Evolutionary conservation across 1,140 invertebrate genomes (phyloP), one percentile per base, ranked within the genome.

Genomic region (Rhagoletis zephyria): DNA sequence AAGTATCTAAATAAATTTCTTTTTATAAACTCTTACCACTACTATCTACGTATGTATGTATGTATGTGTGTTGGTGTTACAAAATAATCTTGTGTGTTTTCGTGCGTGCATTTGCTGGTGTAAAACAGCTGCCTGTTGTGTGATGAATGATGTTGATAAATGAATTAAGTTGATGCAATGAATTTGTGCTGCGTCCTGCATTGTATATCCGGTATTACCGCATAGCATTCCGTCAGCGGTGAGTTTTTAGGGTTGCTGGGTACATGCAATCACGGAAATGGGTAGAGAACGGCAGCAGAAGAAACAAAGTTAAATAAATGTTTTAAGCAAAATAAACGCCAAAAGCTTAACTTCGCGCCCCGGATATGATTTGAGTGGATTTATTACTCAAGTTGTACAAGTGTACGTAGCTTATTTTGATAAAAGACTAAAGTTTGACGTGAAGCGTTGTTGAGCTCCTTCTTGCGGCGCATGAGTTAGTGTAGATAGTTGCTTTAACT

Each of bases 1-100:
- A 94, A 96, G 96, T 96, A 93, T 89, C 30, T 51, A 85, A 65
- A n/a, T 85, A 67, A 48, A 67, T 45, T 30, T 10, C 51, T 7
- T 10, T 56, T 56, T 10, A 56, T 10, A 56, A 10, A 30, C 30
- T 30, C 30, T 30, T n/a, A n/a, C n/a, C n/a, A n/a, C n/a, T n/a
- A n/a, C 4, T 9, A 56, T 56, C 51, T 56, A 56, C 51, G 51
- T 56, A 56, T 56, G 9, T 56, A 10, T 10, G 51, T 56, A 10
- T 56, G 51, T 56, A 3, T 56, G 51, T 56, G 51, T 7, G 51
- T 56, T 30, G 30, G 30, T 30, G 30, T 7, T 56, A 56, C 51
- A 56, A 56, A 30, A 56, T 10, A 56, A 56, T 56, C 10, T 56
- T 30, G 30, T 30, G 0, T 30, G 30, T 30, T 30, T 30, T 30